Percentiles rank a stretch among this genome's conserved stretches.
Evolutionary conservation across 2,888 invertebrate species (phyloP).

Genomic region (Nomada flava): DNA sequence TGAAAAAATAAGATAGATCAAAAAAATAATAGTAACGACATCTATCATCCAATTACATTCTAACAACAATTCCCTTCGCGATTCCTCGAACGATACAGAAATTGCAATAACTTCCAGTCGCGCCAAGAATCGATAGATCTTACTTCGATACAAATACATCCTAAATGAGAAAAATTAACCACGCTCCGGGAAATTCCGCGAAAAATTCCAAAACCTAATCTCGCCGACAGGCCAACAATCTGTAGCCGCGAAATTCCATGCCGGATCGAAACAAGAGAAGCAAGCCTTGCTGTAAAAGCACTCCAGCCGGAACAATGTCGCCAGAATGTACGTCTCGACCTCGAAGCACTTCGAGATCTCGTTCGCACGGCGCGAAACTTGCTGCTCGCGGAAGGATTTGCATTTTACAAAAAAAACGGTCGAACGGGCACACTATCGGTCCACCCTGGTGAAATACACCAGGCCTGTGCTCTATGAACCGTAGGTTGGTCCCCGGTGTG

Average conservation of each 20-base stretch:
- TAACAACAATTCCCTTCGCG: too few relatives aligned
- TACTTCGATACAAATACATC: too few relatives aligned
- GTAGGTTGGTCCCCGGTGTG: conserved; percentile 46
- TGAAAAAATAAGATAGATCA: too few relatives aligned
- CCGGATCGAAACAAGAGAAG: conserved; percentile 13
- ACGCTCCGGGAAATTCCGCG: too few relatives aligned
- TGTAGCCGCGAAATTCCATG: conserved; percentile 44
- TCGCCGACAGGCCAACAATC: conserved; percentile 23
- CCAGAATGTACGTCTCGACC: conserved; percentile 48
- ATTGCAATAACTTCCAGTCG: too few relatives aligned
- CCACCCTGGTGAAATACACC: conserved; percentile 48
- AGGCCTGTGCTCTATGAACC: conserved; percentile 40
- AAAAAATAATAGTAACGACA: too few relatives aligned
- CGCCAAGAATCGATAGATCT: too few relatives aligned
- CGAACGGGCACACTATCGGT: conserved; percentile 48
- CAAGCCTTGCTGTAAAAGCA: conserved; percentile 41
- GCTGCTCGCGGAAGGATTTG: conserved; percentile 62
- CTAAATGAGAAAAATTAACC: too few relatives aligned
- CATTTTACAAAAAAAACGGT: conserved; percentile 66
- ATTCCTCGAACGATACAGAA: too few relatives aligned
- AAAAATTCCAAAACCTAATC: background rate
- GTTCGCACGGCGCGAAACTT: conserved; percentile 63
- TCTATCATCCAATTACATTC: too few relatives aligned
- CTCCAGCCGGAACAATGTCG: conserved; percentile 52
- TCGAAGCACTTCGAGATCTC: conserved; percentile 55